Conservation (phyloP, 2,888 invertebrate species). For the Notodonta ziczac region DNA sequence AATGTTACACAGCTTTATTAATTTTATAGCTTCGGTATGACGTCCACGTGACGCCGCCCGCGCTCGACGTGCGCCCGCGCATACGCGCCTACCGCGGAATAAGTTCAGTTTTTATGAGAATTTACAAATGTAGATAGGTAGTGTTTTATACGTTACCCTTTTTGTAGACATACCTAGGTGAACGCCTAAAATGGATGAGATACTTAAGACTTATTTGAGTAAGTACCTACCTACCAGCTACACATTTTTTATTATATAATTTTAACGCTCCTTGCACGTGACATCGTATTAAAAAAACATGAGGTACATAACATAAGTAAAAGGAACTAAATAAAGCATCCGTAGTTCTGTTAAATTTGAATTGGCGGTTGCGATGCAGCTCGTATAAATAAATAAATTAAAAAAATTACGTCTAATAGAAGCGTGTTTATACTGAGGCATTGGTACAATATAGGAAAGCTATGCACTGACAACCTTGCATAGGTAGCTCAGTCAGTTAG, state of each 20-base stretch:
- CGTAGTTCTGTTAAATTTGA: constrained; percentile 33
- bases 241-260: no score
- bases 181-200: neutral
- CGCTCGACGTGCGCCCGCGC: constrained; percentile 11
- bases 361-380: constrained; percentile 22
- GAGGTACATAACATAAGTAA: no score
- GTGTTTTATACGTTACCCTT: neutral
- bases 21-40: constrained; percentile 10
- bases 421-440: constrained; percentile 18
- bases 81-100: constrained; percentile 9
- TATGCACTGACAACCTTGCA: no score
- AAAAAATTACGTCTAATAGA: constrained; percentile 36
- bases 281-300: no score
- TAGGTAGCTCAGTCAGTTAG: no score
- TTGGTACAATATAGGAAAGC: neutral
- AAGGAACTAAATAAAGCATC: constrained; percentile 21
- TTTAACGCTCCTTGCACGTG: no score
- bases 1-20: neutral
- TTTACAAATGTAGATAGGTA: neutral
- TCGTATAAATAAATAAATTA: constrained; percentile 30
- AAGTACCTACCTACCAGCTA: no score
- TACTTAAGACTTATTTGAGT: neutral
- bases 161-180: neutral
- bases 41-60: constrained; percentile 25
- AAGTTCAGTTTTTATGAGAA: constrained; percentile 5